Percentiles rank a stretch among this genome's conserved stretches.
phyloP scores from a whole-genome alignment of 2,888 invertebrate genomes.

The Julus scandinavius region DNA sequence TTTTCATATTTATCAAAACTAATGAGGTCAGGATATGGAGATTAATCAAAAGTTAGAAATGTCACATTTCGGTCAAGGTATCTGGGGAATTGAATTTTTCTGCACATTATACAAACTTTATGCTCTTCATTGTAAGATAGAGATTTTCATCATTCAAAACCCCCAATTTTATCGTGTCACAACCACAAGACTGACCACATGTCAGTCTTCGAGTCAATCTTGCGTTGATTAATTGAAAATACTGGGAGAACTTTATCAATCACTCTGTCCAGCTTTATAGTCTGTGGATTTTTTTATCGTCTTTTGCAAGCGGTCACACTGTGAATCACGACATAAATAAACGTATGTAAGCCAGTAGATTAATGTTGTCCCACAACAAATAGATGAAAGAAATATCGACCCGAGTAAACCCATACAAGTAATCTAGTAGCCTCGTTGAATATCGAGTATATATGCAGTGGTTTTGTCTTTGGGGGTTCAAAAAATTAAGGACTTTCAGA shows the following conservation, averaged over 20 bases:
- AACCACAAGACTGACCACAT: not conserved
- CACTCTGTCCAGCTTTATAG: not conserved
- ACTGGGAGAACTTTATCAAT: not conserved
- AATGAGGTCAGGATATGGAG: not conserved
- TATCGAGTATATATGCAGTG: too few species aligned
- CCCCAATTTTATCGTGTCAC: too few species aligned
- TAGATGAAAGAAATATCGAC: not conserved
- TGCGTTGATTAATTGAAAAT: not conserved
- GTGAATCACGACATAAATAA: constrained; percentile 1
- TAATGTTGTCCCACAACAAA: not conserved
- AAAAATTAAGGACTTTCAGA: not conserved
- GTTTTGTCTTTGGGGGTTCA: not conserved
- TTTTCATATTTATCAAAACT: not conserved
- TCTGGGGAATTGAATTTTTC: too few species aligned
- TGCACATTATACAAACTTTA: too few species aligned
- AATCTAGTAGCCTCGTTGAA: not conserved
- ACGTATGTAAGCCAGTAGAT: not conserved
- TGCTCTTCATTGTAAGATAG: too few species aligned
- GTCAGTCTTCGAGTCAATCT: not conserved
- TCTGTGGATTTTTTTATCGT: not conserved
- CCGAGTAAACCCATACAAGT: not conserved
- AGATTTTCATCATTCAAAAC: too few species aligned
- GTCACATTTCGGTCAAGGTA: not conserved
- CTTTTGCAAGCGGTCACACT: not conserved
- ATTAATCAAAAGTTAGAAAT: not conserved